A percentile compares a stretch with the other conserved stretches of the same genome.
phyloP scores from a whole-genome alignment of 2,113 vertebrate species.

The Melanerpes aurifrons region DNA sequence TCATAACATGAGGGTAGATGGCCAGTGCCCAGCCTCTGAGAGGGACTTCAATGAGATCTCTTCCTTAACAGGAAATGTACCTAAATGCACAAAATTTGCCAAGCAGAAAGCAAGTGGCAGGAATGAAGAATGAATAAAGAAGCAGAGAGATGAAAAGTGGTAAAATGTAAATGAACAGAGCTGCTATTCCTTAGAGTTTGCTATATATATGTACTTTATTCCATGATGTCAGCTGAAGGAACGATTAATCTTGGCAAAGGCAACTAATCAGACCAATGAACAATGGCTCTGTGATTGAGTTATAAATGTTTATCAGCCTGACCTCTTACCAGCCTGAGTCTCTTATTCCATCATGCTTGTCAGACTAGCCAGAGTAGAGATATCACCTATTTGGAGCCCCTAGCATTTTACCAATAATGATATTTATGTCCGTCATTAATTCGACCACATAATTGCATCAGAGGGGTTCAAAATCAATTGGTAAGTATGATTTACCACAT shows the following conservation, averaged over 20 bases:
- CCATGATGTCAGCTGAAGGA: neutral
- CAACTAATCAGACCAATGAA: neutral
- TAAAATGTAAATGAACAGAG: neutral
- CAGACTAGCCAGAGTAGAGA: neutral
- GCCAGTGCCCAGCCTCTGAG: neutral
- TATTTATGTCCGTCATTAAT: neutral
- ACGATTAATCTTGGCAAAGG: neutral
- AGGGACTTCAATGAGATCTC: neutral
- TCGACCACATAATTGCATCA: neutral
- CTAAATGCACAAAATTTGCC: neutral
- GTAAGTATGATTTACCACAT: neutral
- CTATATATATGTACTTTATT: neutral
- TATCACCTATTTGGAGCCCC: neutral
- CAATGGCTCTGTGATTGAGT: neutral
- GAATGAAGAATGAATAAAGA: neutral
- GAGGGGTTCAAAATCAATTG: neutral
- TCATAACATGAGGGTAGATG: neutral
- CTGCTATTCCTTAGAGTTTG: neutral
- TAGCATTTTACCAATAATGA: neutral
- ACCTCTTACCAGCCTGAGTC: fast-evolving
- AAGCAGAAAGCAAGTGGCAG: neutral
- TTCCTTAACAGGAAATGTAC: neutral
- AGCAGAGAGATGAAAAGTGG: neutral
- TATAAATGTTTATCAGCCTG: neutral
- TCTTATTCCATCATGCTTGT: neutral